Conservation (phyloP, 2,888 invertebrate species). For the Sarcophaga carnaria region DNA sequence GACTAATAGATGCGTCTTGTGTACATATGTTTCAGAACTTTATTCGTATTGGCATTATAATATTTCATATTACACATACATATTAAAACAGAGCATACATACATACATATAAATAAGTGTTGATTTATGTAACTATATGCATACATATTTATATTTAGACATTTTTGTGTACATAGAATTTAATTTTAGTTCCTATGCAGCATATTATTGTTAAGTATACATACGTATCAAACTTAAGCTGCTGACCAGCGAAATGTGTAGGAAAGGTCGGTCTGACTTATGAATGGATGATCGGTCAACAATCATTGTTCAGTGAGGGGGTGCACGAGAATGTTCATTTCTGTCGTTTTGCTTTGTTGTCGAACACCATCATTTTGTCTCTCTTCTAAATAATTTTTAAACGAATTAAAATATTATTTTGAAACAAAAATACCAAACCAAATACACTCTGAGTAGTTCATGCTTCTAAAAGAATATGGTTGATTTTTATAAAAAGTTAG, state of each 20-base stretch:
- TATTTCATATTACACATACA: no score
- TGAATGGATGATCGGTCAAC: slow-evolving; percentile 5
- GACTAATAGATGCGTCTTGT: not conserved
- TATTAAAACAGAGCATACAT: not conserved
- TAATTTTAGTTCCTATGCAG: not conserved
- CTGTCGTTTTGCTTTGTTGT: not conserved
- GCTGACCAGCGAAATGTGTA: not conserved
- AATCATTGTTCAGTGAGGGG: slow-evolving; percentile 17
- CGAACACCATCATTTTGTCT: not conserved
- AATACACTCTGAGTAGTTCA: not conserved
- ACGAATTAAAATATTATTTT: not conserved
- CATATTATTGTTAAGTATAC: no score
- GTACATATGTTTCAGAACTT: not conserved
- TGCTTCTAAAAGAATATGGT: not conserved
- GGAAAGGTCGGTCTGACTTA: not conserved
- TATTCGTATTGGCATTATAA: no score
- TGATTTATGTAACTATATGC: no score
- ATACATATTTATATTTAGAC: not conserved
- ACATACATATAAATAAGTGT: not conserved
- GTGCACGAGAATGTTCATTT: not conserved
- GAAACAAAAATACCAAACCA: not conserved
- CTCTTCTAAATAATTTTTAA: not conserved
- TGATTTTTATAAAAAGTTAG: not conserved
- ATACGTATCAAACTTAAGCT: not conserved
- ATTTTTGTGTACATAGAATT: not conserved